phyloP scores from a whole-genome alignment of 2,113 vertebrate species.

The Austrofundulus limnaeus region DNA sequence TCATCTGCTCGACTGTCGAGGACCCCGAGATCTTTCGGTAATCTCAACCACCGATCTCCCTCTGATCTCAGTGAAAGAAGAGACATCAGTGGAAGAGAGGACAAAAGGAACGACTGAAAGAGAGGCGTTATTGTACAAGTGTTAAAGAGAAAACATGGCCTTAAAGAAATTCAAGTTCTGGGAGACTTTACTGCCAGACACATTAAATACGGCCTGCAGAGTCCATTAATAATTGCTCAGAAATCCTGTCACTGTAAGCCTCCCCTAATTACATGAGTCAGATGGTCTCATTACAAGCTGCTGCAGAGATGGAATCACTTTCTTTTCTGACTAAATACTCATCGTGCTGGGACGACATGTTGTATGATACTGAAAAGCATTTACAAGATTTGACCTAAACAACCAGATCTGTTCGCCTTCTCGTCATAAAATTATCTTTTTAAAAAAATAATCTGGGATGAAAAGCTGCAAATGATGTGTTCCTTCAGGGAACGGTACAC shows the following conservation, averaged over 20 bases:
- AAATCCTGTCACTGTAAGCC: slow-evolving; percentile 36
- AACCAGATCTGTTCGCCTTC: too few relatives aligned
- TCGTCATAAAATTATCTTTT: too few relatives aligned
- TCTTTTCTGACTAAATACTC: slow-evolving; percentile 22
- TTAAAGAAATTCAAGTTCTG: background rate
- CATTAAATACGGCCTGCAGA: slow-evolving; percentile 1
- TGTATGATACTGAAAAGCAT: too few relatives aligned
- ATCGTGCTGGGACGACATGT: too few relatives aligned
- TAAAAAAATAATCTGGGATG: too few relatives aligned
- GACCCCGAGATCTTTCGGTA: slow-evolving; percentile 34
- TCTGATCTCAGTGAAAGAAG: slow-evolving; percentile 24
- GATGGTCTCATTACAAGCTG: slow-evolving; percentile 9
- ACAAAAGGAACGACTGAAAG: slow-evolving; percentile 1
- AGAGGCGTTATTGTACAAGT: slow-evolving; percentile 6
- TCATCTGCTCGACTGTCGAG: slow-evolving; percentile 41
- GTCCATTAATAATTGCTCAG: slow-evolving; percentile 40
- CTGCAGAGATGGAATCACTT: slow-evolving; percentile 8
- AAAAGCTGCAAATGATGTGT: too few relatives aligned
- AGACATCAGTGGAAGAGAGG: background rate
- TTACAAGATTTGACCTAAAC: too few relatives aligned
- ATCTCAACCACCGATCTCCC: slow-evolving; percentile 46
- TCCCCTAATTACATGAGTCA: slow-evolving; percentile 44
- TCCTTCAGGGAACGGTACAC: too few relatives aligned
- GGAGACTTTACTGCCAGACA: slow-evolving; percentile 21
- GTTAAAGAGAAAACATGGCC: slow-evolving; percentile 30